phyloP scores from a whole-genome alignment of 1,140 invertebrate species.

The Brachionus rubens region DNA sequence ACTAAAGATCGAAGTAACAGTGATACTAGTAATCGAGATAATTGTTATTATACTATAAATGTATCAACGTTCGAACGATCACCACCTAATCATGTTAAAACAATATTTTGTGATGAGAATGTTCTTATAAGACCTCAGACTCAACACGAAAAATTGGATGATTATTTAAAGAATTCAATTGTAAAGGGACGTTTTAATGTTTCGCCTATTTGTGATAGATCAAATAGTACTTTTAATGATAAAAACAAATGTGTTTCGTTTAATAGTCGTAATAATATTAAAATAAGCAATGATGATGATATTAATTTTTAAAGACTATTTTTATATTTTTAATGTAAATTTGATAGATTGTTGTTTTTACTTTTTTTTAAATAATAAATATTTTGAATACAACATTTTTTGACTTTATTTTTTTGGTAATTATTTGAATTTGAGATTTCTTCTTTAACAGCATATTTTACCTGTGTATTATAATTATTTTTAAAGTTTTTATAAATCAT shows the following conservation, averaged over 20 bases:
- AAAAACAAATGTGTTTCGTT: background rate
- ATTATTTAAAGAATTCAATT: background rate
- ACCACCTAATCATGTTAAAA: background rate
- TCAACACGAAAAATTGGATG: constrained; percentile 20
- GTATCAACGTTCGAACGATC: background rate
- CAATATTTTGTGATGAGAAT: background rate
- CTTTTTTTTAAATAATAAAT: too few species aligned
- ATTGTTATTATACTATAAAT: background rate
- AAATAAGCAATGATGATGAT: background rate
- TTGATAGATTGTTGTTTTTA: too few species aligned
- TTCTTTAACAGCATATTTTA: too few species aligned
- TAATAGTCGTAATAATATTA: constrained; percentile 2
- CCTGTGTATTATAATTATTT: too few species aligned
- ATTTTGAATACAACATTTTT: too few species aligned
- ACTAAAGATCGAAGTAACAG: background rate
- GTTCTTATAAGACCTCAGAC: background rate
- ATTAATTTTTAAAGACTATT: too few species aligned
- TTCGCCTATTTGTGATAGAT: background rate
- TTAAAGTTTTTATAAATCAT: too few species aligned
- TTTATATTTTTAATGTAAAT: too few species aligned
- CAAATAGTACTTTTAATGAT: background rate
- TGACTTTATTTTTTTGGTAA: too few species aligned
- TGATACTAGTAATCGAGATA: background rate
- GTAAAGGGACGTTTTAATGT: background rate
- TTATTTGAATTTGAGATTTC: too few species aligned